phyloP scores from a whole-genome alignment of 2,888 invertebrate species.

The Polyommatus icarus region DNA sequence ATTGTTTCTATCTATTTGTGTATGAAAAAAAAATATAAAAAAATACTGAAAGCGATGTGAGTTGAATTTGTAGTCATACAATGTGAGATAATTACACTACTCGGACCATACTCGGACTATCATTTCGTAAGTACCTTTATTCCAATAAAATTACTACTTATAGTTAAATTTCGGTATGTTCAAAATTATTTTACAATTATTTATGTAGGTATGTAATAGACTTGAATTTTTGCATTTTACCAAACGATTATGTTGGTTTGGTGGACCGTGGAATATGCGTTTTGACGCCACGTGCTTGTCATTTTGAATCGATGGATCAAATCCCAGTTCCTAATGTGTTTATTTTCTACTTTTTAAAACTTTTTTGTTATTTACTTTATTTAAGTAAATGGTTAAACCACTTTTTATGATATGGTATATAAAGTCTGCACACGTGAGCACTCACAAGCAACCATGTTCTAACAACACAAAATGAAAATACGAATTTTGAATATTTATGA shows the following conservation, averaged over 20 bases:
- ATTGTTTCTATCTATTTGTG: neutral
- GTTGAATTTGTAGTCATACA: neutral
- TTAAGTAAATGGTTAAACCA: neutral
- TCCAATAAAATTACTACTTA: neutral
- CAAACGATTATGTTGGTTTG: neutral
- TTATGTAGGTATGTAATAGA: neutral
- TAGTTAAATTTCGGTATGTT: neutral
- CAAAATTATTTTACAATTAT: neutral
- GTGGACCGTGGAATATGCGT: slow-evolving; percentile 10
- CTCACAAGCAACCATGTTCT: neutral
- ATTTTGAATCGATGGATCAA: slow-evolving; percentile 20
- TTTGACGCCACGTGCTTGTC: slow-evolving; percentile 20
- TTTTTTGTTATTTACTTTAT: neutral
- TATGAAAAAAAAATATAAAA: neutral
- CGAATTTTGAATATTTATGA: neutral
- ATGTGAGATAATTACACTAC: neutral
- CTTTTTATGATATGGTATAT: neutral
- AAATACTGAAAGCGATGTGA: neutral
- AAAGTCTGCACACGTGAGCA: neutral
- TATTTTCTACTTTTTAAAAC: neutral
- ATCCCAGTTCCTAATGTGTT: neutral
- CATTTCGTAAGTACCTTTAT: neutral
- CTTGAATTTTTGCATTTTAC: neutral
- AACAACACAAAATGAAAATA: neutral
- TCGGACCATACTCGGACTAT: neutral